Base-by-base conservation (phyloP, 2,797 vertebrate species). In the Labroides dimidiatus region DNA sequence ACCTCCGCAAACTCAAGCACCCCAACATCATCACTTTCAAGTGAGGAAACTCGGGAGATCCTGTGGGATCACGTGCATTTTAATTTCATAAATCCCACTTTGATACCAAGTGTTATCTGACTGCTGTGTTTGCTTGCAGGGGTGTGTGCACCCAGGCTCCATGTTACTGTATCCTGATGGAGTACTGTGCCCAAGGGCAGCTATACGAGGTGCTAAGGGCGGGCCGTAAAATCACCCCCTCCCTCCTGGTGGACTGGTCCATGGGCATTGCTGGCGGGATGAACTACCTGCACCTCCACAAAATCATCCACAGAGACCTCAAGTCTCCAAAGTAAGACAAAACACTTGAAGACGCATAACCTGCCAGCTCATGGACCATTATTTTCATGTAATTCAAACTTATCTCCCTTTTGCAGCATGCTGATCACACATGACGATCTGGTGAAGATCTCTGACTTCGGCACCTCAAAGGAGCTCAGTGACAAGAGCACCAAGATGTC, bases 401-500 rank as follows among this genome's bases (percentile, higher is more conserved):
- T 21, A 73, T 66, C 42, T 68, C 11, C 14, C 9, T 3, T 54
- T 69, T 64, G 42, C 89, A 99, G 97, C 90, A 98, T 99, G 96
- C 93, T 99, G 82, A 99, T 99, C 83, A 99, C 97, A 47, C 96
- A 98, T 0, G 97, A 99, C 0, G 97, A 99, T 66, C 93, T 98
- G 92, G 97, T 99, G 75, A 99, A 99, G 94, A 99, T 99, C 93
- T 99, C 97, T 0, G 97, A 99, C 90, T 99, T 99, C 14, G 97
- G 97, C 78, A 99, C 97, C 33, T 98, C 97, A 41, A 98, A 97
- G 89, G 97, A 98, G 84, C 93, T 99, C 83, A 96, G 95, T 6
- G 97, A 99, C 91, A 99, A 99, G 87, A 99, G 97, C 93, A 99
- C 97, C 88, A 98, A 98, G 93, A 99, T 99, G 97, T 98, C 97